A percentile compares a stretch with the other conserved stretches of the same genome.
These are phyloP conservation scores for Dolichoris vasculosae DNA, from an alignment of 1,140 invertebrate genomes.

Conservation along the genomic window DNA sequence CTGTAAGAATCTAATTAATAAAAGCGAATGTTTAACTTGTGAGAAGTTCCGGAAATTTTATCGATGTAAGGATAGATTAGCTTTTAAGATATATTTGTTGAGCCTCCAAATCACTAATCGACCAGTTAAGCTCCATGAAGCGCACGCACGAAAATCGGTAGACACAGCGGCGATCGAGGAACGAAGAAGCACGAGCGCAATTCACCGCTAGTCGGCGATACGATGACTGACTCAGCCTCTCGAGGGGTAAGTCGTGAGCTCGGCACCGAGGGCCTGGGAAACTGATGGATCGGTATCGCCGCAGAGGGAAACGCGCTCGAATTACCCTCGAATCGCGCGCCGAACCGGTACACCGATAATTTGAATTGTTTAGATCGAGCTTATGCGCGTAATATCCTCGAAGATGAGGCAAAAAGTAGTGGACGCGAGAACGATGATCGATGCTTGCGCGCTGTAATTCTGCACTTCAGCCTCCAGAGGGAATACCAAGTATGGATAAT, in stretches of 20 bases:
- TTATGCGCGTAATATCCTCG: not conserved
- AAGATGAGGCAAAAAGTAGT: constrained; percentile 6
- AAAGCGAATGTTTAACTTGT: too few species aligned
- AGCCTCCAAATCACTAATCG: not conserved
- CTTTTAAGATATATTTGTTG: not conserved
- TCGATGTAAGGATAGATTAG: not conserved
- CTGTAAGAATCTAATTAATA: too few species aligned
- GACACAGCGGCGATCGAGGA: not conserved
- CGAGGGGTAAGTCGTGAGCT: constrained; percentile 29
- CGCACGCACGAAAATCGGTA: not conserved
- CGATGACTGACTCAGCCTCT: not conserved
- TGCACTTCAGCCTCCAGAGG: not conserved
- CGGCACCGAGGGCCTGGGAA: constrained; percentile 32
- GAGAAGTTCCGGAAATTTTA: not conserved
- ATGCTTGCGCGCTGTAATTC: not conserved
- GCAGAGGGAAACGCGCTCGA: not conserved
- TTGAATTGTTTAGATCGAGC: constrained; percentile 4
- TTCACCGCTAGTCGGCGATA: constrained; percentile 29
- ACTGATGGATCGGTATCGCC: constrained; percentile 17
- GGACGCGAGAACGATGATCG: constrained; percentile 30
- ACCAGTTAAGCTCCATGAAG: not conserved
- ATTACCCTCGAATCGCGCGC: not conserved
- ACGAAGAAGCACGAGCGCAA: not conserved
- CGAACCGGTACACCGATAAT: not conserved
- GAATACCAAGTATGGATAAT: not conserved